Evolutionary conservation across 1,140 invertebrate genomes (phyloP), one percentile per base, ranked within the genome.

Genomic region (Copidosoma floridanum): DNA sequence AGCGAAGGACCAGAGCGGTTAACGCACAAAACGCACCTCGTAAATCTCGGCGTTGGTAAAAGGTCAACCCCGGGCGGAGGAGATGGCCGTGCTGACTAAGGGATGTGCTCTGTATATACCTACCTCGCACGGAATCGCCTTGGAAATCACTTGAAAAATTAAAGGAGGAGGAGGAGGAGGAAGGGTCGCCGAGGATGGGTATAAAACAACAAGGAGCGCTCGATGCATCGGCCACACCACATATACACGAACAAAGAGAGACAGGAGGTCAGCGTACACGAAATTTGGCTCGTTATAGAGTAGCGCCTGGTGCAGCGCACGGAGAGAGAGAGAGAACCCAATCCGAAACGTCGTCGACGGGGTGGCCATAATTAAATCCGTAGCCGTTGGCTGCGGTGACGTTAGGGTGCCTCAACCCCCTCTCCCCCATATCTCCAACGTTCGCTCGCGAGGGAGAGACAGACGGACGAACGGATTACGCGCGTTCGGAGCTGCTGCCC

Each of bases 251-350:
- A n/a, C n/a, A 38, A 38, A 1, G 18, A 6, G 32, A 16, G 18
- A 38, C 5, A 3, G 5, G 38, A 50, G 57, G 57, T 59, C 57
- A 59, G 57, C 48, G 57, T 3, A n/a, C n/a, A 38, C 57, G 57
- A 52, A 59, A 59, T 59, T 59, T 40, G 48, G 48, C 38, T 59
- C 48, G 57, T 59, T 59, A 59, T 26, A 38, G 38, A 32, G 29
- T 32, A 6, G 29, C n/a, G n/a, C n/a, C n/a, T n/a, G n/a, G n/a
- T n/a, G n/a, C 32, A 35, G 32, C 32, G 32, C 32, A 14, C 7
- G 7, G 32, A 35, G 32, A 14, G 32, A 6, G 32, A 14, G n/a
- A n/a, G n/a, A n/a, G n/a, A n/a, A n/a, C n/a, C n/a, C n/a, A n/a
- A n/a, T n/a, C n/a, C n/a, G n/a, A n/a, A n/a, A n/a, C n/a, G n/a